Evolutionary conservation across 2,888 invertebrate genomes (phyloP).

Genomic region (Amblyteles armatorius): DNA sequence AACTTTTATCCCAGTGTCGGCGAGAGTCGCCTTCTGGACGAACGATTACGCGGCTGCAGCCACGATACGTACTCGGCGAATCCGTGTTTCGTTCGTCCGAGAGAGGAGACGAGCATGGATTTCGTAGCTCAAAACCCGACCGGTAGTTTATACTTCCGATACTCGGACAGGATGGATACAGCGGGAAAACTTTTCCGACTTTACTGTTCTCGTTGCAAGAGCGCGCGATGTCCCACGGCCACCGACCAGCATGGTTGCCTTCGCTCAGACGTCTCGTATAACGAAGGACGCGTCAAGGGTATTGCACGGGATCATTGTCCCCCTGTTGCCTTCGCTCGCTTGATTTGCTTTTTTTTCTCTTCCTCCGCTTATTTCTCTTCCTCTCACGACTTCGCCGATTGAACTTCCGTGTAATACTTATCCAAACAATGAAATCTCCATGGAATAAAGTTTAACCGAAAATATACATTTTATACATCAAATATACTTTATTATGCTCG

Average conservation of each 20-base stretch:
- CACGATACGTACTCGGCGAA: slow-evolving; percentile 15
- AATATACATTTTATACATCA: background rate
- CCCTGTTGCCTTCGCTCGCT: slow-evolving; percentile 12
- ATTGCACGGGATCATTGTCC: background rate
- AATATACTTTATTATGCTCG: too few species aligned
- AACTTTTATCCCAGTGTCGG: slow-evolving; percentile 38
- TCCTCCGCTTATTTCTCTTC: background rate
- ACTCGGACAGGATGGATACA: slow-evolving; percentile 21
- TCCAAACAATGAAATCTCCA: background rate
- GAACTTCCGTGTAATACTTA: slow-evolving; percentile 4
- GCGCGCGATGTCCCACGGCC: background rate
- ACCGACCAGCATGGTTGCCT: slow-evolving; percentile 27
- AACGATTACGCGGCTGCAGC: slow-evolving; percentile 15
- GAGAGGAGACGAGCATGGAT: background rate
- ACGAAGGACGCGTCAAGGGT: background rate
- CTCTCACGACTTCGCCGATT: too few species aligned
- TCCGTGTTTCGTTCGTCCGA: slow-evolving; percentile 5
- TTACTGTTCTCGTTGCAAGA: background rate
- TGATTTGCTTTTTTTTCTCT: background rate
- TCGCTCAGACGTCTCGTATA: background rate
- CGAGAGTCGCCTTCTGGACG: slow-evolving; percentile 17
- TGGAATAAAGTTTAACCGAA: background rate
- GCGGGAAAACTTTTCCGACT: slow-evolving; percentile 45
- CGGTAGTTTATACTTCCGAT: slow-evolving; percentile 46
- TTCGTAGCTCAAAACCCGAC: slow-evolving; percentile 32